These are phyloP conservation scores for Globicephala melas DNA, from an alignment of 2,113 vertebrate genomes.

Conservation along the genomic window DNA sequence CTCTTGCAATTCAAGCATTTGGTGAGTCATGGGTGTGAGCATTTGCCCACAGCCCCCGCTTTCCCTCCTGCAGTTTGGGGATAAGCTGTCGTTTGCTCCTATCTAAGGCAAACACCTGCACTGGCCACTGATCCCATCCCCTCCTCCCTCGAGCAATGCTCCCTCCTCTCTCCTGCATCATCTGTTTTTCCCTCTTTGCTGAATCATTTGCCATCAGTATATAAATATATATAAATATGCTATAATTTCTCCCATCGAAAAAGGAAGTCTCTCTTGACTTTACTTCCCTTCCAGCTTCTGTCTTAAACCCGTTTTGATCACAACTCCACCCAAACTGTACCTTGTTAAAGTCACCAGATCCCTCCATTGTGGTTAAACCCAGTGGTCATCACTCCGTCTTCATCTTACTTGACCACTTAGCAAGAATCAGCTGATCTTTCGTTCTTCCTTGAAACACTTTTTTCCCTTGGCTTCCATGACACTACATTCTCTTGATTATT, in stretches of 20 bases:
- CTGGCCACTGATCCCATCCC: background rate
- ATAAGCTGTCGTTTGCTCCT: background rate
- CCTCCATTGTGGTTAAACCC: background rate
- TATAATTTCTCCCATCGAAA: background rate
- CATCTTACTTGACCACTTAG: background rate
- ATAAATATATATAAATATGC: background rate
- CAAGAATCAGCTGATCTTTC: background rate
- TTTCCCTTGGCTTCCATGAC: background rate
- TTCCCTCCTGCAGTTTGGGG: background rate
- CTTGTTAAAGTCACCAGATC: background rate
- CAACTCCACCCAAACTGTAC: background rate
- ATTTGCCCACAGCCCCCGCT: background rate
- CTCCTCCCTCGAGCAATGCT: background rate
- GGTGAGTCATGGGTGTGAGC: background rate
- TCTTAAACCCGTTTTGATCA: background rate
- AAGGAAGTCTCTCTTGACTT: background rate
- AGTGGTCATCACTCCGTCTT: background rate
- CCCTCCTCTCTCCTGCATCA: background rate
- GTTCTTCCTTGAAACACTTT: background rate
- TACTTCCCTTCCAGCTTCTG: background rate
- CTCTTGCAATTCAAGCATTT: background rate
- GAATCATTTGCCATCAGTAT: background rate
- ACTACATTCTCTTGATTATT: background rate
- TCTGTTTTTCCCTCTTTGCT: background rate
- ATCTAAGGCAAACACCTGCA: constrained; percentile 35